Conservation (phyloP, 2,113 vertebrate genomes). For the Jaculus jaculus region DNA sequence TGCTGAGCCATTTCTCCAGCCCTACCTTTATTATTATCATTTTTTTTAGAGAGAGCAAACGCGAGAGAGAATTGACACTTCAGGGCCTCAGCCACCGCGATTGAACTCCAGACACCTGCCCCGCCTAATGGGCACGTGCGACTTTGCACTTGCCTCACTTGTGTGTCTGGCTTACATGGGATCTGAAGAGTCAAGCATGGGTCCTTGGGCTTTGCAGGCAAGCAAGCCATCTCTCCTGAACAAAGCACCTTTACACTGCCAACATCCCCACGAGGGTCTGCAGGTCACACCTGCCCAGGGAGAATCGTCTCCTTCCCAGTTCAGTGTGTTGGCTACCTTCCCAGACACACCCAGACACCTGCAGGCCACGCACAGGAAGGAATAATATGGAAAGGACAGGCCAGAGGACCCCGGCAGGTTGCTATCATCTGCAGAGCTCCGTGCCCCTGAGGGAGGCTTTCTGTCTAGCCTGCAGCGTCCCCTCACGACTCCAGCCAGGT, state of each 20-base stretch:
- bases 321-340: not conserved
- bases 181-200: no score
- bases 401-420: not conserved
- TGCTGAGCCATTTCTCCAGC: no score
- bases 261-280: not conserved
- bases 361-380: not conserved
- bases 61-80: no score
- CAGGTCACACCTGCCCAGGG: not conserved
- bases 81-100: no score
- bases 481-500: not conserved
- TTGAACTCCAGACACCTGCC: no score
- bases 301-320: not conserved
- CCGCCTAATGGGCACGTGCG: no score
- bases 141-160: no score
- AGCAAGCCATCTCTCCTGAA: no score
- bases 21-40: no score
- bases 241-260: not conserved
- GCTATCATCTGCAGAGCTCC: not conserved
- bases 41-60: no score
- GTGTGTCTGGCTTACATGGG: no score
- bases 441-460: not conserved
- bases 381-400: not conserved
- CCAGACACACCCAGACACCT: not conserved
- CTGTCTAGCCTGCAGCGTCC: not conserved
- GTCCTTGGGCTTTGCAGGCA: no score